Evolutionary conservation across 2,888 invertebrate species (phyloP).

Genomic region (Bibio marci): DNA sequence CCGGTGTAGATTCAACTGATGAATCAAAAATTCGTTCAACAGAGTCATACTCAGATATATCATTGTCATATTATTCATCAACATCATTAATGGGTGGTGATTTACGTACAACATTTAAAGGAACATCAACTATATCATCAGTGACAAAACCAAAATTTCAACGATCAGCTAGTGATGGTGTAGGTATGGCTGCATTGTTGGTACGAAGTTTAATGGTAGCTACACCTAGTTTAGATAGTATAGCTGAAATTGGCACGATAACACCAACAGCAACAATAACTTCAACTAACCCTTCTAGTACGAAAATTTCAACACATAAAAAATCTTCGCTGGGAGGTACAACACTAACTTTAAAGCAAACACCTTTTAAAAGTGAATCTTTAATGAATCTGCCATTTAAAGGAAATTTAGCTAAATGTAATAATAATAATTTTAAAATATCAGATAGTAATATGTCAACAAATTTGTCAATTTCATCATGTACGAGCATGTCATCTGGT

Average conservation of each 20-base stretch:
- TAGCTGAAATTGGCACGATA: not conserved
- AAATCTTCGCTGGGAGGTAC: no score
- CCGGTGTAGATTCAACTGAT: conserved; percentile 21
- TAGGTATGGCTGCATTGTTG: conserved; percentile 46
- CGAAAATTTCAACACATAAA: no score
- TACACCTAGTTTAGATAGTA: conserved; percentile 5
- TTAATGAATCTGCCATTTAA: not conserved
- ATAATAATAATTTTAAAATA: not conserved
- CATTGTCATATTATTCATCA: conserved; percentile 12
- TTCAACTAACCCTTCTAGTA: no score
- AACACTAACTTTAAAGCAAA: conserved; percentile 1
- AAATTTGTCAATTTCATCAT: conserved; percentile 2
- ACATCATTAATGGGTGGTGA: conserved; percentile 17
- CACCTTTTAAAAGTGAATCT: not conserved
- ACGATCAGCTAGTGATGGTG: conserved; percentile 29
- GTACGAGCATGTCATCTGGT: conserved; percentile 19
- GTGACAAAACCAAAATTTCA: conserved; percentile 11
- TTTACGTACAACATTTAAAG: no score
- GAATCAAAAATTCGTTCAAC: conserved; percentile 29
- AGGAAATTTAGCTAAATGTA: no score
- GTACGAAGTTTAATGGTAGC: conserved; percentile 39
- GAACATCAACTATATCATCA: conserved; percentile 22
- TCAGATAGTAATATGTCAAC: conserved; percentile 4
- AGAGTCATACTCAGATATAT: conserved; percentile 31
- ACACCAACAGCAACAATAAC: no score